These are phyloP conservation scores for Temnothorax nylanderi DNA, from an alignment of 1,140 invertebrate genomes.

Conservation along the genomic window DNA sequence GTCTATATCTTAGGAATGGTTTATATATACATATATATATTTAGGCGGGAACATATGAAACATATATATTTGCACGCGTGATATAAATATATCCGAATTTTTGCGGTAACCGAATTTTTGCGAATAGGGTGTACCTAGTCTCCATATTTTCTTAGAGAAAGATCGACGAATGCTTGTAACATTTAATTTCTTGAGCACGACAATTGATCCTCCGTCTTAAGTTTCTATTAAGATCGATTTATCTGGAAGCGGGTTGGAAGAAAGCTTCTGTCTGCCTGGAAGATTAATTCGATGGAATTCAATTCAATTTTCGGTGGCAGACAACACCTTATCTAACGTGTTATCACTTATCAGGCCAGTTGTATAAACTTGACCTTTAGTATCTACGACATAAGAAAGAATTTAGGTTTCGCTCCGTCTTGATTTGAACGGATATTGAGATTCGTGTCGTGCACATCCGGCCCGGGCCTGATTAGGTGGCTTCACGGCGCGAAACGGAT, in stretches of 20 bases:
- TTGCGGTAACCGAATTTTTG: conserved; percentile 4
- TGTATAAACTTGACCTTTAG: neutral
- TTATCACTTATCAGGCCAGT: neutral
- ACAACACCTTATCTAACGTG: neutral
- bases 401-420: neutral
- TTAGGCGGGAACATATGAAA: conserved; percentile 29
- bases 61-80: conserved; percentile 21
- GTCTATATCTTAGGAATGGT: neutral
- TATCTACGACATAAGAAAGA: neutral
- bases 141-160: conserved; percentile 10
- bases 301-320: neutral
- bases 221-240: neutral
- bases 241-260: neutral
- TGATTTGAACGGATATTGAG: neutral
- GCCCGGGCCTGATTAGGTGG: neutral
- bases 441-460: neutral
- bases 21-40: conserved; percentile 29
- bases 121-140: neutral
- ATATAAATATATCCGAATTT: conserved; percentile 31
- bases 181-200: conserved; percentile 1
- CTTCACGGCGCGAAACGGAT: neutral
- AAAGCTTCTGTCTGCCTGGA: neutral
- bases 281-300: conserved; percentile 5
- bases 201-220: neutral
- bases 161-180: neutral